Percentiles rank a stretch among this genome's conserved stretches.
phyloP scores from a whole-genome alignment of 2,888 invertebrate genomes.

The Osmoderma eremita region DNA sequence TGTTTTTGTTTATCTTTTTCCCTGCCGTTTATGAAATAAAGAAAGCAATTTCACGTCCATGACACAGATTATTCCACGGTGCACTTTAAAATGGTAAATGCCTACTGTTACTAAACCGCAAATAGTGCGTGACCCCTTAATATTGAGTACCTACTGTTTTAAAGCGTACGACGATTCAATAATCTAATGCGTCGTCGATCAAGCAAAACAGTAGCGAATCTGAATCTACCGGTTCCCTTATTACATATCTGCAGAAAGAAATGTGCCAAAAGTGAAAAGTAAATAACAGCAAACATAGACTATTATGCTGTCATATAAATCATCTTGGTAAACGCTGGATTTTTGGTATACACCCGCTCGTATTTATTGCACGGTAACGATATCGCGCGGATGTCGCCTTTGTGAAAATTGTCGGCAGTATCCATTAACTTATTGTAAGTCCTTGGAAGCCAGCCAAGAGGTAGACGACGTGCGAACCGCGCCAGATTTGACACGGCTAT shows the following conservation, averaged over 20 bases:
- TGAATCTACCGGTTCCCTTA: not conserved
- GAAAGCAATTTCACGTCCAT: too few relatives aligned
- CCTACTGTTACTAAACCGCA: too few relatives aligned
- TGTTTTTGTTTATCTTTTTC: too few relatives aligned
- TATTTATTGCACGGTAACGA: conserved; percentile 34
- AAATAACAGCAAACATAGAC: not conserved
- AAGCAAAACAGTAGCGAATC: too few relatives aligned
- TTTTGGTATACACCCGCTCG: not conserved
- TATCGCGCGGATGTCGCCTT: conserved; percentile 24
- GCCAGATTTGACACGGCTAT: conserved; percentile 11
- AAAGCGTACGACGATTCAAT: too few relatives aligned
- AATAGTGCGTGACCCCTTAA: too few relatives aligned
- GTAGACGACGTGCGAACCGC: conserved; percentile 11
- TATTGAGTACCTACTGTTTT: too few relatives aligned
- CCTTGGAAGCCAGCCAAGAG: conserved; percentile 21
- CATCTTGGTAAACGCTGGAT: not conserved
- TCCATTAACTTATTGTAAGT: conserved; percentile 20
- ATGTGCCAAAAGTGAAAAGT: not conserved
- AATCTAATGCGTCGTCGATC: too few relatives aligned
- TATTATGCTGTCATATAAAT: not conserved
- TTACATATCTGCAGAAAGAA: not conserved
- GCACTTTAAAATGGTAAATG: too few relatives aligned
- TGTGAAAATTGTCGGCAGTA: conserved; percentile 25
- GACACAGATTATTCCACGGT: too few relatives aligned
- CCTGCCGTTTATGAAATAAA: too few relatives aligned